Evolutionary conservation across 2,113 vertebrate species (phyloP), one percentile per base, ranked within the genome.

Genomic region (Felis chaus): DNA sequence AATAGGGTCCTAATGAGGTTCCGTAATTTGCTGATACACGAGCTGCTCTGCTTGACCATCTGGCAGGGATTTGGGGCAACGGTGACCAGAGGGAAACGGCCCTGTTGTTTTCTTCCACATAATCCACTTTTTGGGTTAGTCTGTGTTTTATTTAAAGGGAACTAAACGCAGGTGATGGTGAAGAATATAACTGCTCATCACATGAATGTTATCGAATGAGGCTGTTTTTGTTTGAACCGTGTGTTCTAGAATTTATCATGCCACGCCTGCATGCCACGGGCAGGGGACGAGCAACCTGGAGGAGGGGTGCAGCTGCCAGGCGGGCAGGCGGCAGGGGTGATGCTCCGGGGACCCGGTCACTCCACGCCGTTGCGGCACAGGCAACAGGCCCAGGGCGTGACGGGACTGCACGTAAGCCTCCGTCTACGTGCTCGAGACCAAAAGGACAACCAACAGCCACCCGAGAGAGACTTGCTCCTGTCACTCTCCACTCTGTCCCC

Each of bases 321-420:
- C 39, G 68, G 39, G 10, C 7, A 0, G 65, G 57, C 0, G 3
- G 16, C 27, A n/a, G 36, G 63, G 27, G 29, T 0, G 8, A 5
- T 12, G 39, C 63, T 1, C 4, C 48, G 63, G 31, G 25, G 45
- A 4, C 45, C 4, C 3, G 0, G n/a, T 11, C 13, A 29, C 8
- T 5, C 29, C 13, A 29, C 4, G 2, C 23, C 16, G 27, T 9
- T 33, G 61, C 0, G 0, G 33, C 0, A 0, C 1, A 9, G 8
- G 31, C 41, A 29, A 8, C 31, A 41, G 15, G 14, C 86, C 33
- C 61, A 5, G 23, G n/a, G 25, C 39, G 29, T 4, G 50, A 55
- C 23, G 61, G n/a, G 27, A 15, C 48, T n/a, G 14, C 39, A 31
- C 27, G 57, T 13, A 0, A 15, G 5, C 66, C 66, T 25, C 71